A percentile compares a stretch with the other conserved stretches of the same genome.
Evolutionary conservation across 2,797 vertebrate genomes (phyloP).

Genomic region (Coreius guichenoti): DNA sequence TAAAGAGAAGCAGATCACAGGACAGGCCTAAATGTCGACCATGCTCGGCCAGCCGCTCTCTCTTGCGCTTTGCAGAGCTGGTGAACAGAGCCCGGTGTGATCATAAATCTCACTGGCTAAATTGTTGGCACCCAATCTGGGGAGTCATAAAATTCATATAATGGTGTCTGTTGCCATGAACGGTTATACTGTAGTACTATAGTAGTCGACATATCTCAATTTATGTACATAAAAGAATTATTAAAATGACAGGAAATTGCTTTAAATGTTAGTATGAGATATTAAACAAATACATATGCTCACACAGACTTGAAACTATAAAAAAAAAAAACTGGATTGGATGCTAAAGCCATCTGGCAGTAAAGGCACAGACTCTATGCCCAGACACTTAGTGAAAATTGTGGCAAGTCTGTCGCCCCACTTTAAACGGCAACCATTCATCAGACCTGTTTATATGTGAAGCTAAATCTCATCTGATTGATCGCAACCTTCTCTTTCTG

Average conservation of each 20-base stretch:
- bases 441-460: conserved; percentile 34
- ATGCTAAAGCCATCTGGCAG: conserved; percentile 30
- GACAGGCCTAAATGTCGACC: neutral
- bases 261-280: conserved; percentile 18
- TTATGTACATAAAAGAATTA: neutral
- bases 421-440: conserved; percentile 32
- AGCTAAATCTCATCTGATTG: conserved; percentile 37
- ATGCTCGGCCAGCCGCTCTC: neutral
- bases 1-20: neutral
- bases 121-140: neutral
- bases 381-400: conserved; percentile 29
- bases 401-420: conserved; percentile 34
- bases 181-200: neutral
- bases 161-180: neutral
- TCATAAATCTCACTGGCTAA: neutral
- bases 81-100: neutral
- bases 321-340: conserved; percentile 4
- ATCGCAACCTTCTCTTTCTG: conserved; percentile 18
- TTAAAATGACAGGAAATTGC: neutral
- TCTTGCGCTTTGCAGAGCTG: neutral
- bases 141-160: neutral
- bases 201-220: neutral
- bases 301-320: conserved; percentile 6
- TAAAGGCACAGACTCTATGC: conserved; percentile 25
- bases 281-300: conserved; percentile 27